Conservation (phyloP, 2,113 vertebrate genomes). For the Sitta europaea region DNA sequence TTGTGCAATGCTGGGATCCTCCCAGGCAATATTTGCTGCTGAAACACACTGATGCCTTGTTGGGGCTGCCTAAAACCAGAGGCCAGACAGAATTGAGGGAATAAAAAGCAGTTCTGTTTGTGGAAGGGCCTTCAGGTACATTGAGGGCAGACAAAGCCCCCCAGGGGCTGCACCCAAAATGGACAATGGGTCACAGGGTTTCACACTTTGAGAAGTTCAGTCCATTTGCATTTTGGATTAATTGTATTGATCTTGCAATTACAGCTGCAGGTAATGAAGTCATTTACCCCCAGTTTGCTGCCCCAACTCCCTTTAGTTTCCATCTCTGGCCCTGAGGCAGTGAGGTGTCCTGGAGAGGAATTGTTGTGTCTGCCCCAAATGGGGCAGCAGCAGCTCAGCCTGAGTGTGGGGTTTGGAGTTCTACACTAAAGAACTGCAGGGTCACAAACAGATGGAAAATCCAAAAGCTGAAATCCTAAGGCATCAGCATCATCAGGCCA, state of each 20-base stretch:
- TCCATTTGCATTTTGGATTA: background rate
- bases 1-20: background rate
- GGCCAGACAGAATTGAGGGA: accelerated
- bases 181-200: background rate
- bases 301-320: background rate
- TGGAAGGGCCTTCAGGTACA: background rate
- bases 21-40: background rate
- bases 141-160: background rate
- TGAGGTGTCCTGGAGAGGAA: background rate
- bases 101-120: background rate
- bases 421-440: background rate
- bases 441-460: accelerated
- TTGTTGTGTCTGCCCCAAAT: background rate
- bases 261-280: background rate
- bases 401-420: background rate
- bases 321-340: background rate
- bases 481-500: background rate
- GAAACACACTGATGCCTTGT: background rate
- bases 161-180: background rate
- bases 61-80: background rate
- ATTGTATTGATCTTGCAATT: background rate
- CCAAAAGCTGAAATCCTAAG: accelerated
- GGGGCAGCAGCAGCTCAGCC: background rate
- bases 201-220: background rate
- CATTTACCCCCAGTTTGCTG: background rate